Percentiles rank a stretch among this genome's conserved stretches.
Conservation (phyloP, 2,113 vertebrate genomes). For the Pteronura brasiliensis region DNA sequence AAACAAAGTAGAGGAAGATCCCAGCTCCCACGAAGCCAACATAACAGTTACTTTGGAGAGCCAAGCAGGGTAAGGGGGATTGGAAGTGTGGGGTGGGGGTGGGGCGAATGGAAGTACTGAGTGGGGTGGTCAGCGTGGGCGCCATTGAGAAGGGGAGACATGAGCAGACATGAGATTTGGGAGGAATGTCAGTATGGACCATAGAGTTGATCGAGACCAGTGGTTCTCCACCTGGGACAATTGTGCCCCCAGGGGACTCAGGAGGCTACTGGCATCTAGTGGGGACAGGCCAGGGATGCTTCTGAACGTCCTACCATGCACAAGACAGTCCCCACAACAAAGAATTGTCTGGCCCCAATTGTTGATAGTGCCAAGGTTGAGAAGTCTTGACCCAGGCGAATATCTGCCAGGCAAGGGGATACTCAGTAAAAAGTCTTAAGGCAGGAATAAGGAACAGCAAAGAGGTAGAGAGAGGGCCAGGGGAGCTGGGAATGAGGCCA, state of each 20-base stretch:
- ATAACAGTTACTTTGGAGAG: background rate
- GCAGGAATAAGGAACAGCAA: background rate
- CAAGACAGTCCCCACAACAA: background rate
- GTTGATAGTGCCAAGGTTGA: background rate
- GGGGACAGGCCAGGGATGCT: background rate
- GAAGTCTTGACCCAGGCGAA: background rate
- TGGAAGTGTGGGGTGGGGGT: background rate
- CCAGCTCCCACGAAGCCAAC: background rate
- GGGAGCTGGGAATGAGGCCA: background rate
- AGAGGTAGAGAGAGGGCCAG: no score
- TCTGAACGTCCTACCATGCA: background rate
- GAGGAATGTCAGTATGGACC: background rate
- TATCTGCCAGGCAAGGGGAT: background rate
- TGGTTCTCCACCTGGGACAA: background rate
- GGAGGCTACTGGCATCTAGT: background rate
- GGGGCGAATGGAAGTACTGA: background rate
- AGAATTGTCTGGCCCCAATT: background rate
- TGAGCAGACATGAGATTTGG: background rate
- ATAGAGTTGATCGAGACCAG: no score
- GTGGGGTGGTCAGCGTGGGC: background rate
- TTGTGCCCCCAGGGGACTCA: background rate
- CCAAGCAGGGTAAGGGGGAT: background rate
- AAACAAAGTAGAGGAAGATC: background rate
- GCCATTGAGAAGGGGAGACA: background rate
- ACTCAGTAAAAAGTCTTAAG: background rate